Evolutionary conservation across 2,888 invertebrate genomes (phyloP).

Genomic region (Cryptophagus acutangulus): DNA sequence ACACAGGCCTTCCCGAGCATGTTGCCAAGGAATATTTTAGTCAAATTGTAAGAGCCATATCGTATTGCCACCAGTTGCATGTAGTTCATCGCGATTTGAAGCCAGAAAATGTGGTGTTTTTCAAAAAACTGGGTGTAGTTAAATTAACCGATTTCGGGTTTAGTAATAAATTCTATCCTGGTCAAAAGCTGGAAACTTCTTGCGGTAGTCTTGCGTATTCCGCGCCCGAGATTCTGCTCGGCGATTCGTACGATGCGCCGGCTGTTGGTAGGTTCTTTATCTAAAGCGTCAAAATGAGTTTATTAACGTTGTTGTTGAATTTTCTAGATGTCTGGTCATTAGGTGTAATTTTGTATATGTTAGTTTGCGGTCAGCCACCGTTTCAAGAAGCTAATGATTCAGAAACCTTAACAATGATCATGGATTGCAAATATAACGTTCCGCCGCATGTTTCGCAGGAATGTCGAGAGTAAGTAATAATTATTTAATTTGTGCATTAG

Average conservation of each 20-base stretch:
- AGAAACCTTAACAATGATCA: conserved; percentile 98
- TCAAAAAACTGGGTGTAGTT: conserved; percentile 93
- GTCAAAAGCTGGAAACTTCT: conserved; percentile 94
- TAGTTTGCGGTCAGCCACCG: conserved; percentile 95
- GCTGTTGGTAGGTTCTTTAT: conserved; percentile 74
- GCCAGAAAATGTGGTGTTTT: conserved; percentile 99
- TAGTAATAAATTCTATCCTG: conserved; percentile 94
- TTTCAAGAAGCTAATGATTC: conserved; percentile 99
- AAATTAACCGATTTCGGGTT: conserved; percentile 98
- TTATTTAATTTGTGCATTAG: conserved; percentile 5
- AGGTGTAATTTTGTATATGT: conserved; percentile 97
- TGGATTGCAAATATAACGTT: conserved; percentile 97
- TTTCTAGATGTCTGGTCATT: conserved; percentile 92
- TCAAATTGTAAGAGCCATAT: conserved; percentile 96
- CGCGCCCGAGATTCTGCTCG: conserved; percentile 96
- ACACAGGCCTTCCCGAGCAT: conserved; percentile 78
- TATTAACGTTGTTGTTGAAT: background rate
- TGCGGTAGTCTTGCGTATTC: conserved; percentile 99
- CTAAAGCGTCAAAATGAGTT: background rate
- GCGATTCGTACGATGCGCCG: conserved; percentile 98
- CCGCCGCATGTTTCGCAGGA: conserved; percentile 81
- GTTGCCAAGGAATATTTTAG: conserved; percentile 89
- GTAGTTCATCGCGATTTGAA: conserved; percentile 91
- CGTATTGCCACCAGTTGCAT: conserved; percentile 92
- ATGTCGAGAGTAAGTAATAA: conserved; percentile 69